Percentiles rank a stretch among this genome's conserved stretches.
Conservation (phyloP, 1,140 invertebrate genomes). For the Branchinecta lindahli region DNA sequence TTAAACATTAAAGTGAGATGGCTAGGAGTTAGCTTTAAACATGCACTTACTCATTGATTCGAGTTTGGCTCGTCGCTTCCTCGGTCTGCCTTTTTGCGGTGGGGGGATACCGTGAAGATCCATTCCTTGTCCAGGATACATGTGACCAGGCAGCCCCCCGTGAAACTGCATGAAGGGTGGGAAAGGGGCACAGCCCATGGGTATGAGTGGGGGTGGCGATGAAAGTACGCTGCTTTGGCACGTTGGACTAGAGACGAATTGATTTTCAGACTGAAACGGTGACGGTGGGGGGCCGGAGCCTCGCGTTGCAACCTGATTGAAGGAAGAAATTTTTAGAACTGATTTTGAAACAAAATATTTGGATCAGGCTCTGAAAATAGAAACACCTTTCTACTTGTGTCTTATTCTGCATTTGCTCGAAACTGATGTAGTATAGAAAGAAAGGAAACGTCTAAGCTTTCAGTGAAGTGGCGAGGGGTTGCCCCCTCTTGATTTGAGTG, state of each 20-base stretch:
- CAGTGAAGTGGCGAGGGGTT: too few species aligned
- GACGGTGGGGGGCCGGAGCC: slow-evolving; percentile 15
- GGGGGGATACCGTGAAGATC: slow-evolving; percentile 31
- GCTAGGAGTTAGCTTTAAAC: too few species aligned
- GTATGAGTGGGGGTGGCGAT: slow-evolving; percentile 21
- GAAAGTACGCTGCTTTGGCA: slow-evolving; percentile 16
- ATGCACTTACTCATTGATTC: slow-evolving; percentile 22
- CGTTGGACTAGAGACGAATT: slow-evolving; percentile 21
- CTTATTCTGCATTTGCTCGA: too few species aligned
- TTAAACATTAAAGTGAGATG: too few species aligned
- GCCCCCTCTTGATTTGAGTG: too few species aligned
- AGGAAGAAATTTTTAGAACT: too few species aligned
- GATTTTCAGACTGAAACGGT: slow-evolving; percentile 20
- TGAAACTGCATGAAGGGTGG: background rate
- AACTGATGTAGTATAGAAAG: too few species aligned
- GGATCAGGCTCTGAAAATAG: too few species aligned
- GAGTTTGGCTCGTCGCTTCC: slow-evolving; percentile 29
- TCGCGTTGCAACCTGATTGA: slow-evolving; percentile 21
- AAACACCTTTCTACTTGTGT: too few species aligned
- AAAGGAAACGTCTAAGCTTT: too few species aligned
- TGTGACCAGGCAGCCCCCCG: background rate
- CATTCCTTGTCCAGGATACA: background rate
- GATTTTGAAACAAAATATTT: too few species aligned
- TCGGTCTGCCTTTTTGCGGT: slow-evolving; percentile 33
- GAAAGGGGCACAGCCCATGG: background rate